Percentiles rank a stretch among this genome's conserved stretches.
phyloP scores from a whole-genome alignment of 2,888 invertebrate genomes.

The Acronicta aceris region DNA sequence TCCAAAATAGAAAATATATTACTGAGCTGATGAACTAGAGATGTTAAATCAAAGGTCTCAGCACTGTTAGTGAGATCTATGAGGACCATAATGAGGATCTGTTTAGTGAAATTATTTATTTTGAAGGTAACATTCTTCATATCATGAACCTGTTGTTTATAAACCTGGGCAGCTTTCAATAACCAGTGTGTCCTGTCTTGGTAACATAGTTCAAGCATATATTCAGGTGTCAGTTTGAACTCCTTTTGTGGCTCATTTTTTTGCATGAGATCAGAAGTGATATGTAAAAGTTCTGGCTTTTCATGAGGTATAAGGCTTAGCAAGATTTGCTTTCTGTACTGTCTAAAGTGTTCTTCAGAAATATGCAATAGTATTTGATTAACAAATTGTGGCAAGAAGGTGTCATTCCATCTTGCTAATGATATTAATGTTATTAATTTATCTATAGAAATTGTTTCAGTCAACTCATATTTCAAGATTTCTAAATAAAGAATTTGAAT shows the following conservation, averaged over 20 bases:
- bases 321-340: conserved; percentile 83
- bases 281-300: conserved; percentile 74
- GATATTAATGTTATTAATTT: conserved; percentile 78
- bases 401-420: conserved; percentile 75
- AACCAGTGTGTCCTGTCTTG: conserved; percentile 85
- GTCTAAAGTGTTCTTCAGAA: conserved; percentile 76
- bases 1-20: conserved; percentile 86
- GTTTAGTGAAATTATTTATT: conserved; percentile 86
- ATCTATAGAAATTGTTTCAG: conserved; percentile 72
- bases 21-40: conserved; percentile 81
- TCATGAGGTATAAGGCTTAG: conserved; percentile 80
- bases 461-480: conserved; percentile 74
- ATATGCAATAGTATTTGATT: conserved; percentile 74
- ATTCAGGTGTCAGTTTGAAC: conserved; percentile 84
- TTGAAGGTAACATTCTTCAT: conserved; percentile 85
- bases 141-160: conserved; percentile 81
- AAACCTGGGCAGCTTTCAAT: conserved; percentile 82
- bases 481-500: conserved; percentile 78
- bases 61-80: conserved; percentile 85
- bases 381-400: conserved; percentile 69
- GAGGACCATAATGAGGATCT: conserved; percentile 85
- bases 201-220: conserved; percentile 86
- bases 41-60: conserved; percentile 82
- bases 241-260: conserved; percentile 81
- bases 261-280: conserved; percentile 76